A percentile compares a stretch with the other conserved stretches of the same genome.
phyloP scores from a whole-genome alignment of 1,140 invertebrate genomes.

The Panagrolaimus sp. region DNA sequence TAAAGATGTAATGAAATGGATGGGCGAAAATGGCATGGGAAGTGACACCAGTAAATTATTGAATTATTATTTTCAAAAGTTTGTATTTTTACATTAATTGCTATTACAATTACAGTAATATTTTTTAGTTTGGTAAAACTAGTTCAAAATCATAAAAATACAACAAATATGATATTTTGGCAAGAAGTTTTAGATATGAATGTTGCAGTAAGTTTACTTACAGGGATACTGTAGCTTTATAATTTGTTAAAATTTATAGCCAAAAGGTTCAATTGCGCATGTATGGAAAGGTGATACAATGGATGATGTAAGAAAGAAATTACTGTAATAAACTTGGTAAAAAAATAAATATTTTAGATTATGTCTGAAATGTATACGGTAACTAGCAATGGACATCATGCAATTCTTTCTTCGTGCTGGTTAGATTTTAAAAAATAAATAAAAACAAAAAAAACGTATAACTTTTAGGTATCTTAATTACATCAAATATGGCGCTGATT shows the following conservation, averaged over 20 bases:
- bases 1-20: too few species aligned
- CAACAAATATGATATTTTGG: conserved; percentile 68
- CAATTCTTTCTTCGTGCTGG: conserved; percentile 59
- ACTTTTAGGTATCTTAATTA: conserved; percentile 65
- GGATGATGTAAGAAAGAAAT: conserved; percentile 19
- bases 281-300: conserved; percentile 59
- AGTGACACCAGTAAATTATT: too few species aligned
- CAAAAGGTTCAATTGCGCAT: conserved; percentile 59
- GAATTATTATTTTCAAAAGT: too few species aligned
- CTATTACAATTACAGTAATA: too few species aligned
- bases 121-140: too few species aligned
- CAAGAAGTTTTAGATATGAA: conserved; percentile 81
- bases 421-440: conserved; percentile 62
- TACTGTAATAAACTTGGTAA: neutral
- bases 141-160: too few species aligned
- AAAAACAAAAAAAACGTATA: too few species aligned
- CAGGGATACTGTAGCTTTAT: neutral
- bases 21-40: too few species aligned
- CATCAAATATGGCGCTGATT: conserved; percentile 47
- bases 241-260: neutral
- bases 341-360: neutral
- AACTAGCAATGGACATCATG: conserved; percentile 63
- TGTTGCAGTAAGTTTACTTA: conserved; percentile 59
- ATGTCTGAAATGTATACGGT: conserved; percentile 58
- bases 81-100: too few species aligned